These are phyloP conservation scores for Hormaphis cornu DNA, from an alignment of 1,140 invertebrate genomes.

Conservation along the genomic window DNA sequence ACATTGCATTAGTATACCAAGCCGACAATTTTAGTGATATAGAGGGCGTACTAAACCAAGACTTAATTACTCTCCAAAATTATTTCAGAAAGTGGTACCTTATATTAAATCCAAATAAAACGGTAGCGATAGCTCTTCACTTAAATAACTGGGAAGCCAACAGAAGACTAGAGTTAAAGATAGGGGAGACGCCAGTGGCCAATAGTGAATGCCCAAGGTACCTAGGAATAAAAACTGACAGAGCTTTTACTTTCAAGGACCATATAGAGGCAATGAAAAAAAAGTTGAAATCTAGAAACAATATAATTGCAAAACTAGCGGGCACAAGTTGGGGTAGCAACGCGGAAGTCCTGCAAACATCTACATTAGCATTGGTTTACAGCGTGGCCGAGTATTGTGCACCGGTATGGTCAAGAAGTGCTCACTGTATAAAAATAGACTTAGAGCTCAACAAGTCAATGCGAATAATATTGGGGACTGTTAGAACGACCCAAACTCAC, in stretches of 20 bases:
- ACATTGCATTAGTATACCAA: neutral
- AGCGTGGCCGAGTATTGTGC: slow-evolving; percentile 27
- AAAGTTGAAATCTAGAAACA: no score
- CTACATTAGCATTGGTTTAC: slow-evolving; percentile 8
- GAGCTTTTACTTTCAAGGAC: no score
- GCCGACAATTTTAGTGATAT: neutral
- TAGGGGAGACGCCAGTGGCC: no score
- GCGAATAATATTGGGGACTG: slow-evolving; percentile 36
- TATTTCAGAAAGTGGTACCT: slow-evolving; percentile 29
- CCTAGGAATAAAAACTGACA: no score
- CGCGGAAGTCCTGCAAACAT: neutral
- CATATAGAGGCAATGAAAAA: no score
- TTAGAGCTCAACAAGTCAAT: slow-evolving; percentile 10
- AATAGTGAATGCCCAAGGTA: no score
- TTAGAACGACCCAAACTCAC: slow-evolving; percentile 40
- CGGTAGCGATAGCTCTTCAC: no score
- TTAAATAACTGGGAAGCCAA: no score
- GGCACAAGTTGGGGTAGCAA: no score
- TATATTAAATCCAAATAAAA: no score
- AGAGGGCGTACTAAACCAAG: neutral
- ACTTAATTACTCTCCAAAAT: neutral
- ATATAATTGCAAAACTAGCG: no score
- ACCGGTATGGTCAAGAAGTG: slow-evolving; percentile 4
- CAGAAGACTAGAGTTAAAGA: no score
- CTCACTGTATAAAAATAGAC: neutral